Base-by-base conservation (phyloP, 2,113 vertebrate species). In the Salminus brasiliensis region DNA sequence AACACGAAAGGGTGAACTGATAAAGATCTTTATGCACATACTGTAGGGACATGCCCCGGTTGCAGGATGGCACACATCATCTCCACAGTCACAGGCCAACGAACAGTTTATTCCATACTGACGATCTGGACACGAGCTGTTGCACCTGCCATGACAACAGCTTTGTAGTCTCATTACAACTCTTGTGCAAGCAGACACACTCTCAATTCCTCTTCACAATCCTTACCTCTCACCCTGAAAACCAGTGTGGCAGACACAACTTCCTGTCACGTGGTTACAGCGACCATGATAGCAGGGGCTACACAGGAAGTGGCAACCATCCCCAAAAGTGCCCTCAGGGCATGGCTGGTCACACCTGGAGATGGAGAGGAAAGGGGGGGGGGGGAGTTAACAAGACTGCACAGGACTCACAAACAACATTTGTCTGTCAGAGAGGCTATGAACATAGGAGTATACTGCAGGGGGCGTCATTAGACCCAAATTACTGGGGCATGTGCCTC, bases 91-190 rank as follows among this genome's bases (percentile, higher is more conserved):
- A 78, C 97, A 98, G 41, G 79, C 8, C 0, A 81, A 89, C 1
- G 97, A 97, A 71, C 98, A 99, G 90, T 98, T 98, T 62, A 83
- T 72, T 18, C 97, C 97, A 21, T 94, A 94, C 83, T 89, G 94
- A 0, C 93, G 93, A 55, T 90, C 81, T 0, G 89, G 91, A 84
- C 98, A 99, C 74, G 94, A 96, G 75, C 88, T 86, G 8, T 99
- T 99, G 90, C 98, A 99, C 86, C 98, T 99, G 83, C 18, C 69
- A 80, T 15, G 30, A 59, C 74, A 74, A 86, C 32, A 79, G 15
- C 1, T 0, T 18, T 66, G 10, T 2, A 77, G 15, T 53, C 16
- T 8, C 15, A 32, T 39, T 55, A 41, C 72, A 52, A 25, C 10
- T 12, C 59, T 8, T 4, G 34, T 41, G 8, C 8, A 71, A 67